Percentiles rank a stretch among this genome's conserved stretches.
phyloP scores from a whole-genome alignment of 2,888 invertebrate species.

The Copidosoma aretas region DNA sequence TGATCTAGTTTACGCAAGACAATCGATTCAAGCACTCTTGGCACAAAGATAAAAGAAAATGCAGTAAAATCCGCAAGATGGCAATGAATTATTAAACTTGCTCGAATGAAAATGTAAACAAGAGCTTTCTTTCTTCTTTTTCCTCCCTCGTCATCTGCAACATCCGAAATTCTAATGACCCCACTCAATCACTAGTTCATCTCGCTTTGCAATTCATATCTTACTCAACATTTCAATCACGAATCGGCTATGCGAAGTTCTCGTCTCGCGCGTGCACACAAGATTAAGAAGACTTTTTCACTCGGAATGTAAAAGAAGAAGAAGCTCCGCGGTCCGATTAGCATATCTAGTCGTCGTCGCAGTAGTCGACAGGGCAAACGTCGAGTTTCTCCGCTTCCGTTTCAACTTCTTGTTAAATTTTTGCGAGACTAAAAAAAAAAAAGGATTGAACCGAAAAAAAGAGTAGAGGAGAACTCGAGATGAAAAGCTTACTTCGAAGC shows the following conservation, averaged over 20 bases:
- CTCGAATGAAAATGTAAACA: constrained; percentile 29
- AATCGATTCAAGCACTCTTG: no score
- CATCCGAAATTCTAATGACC: constrained; percentile 24
- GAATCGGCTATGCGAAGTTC: constrained; percentile 11
- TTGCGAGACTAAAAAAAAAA: constrained; percentile 6
- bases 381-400: constrained; percentile 4
- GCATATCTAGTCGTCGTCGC: constrained; percentile 12
- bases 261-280: background rate
- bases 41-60: no score
- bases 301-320: background rate
- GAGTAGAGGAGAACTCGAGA: constrained; percentile 46
- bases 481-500: constrained; percentile 52
- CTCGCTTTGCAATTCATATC: constrained; percentile 32
- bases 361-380: background rate
- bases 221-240: constrained; percentile 36
- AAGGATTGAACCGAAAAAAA: no score
- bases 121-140: background rate
- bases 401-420: background rate
- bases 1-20: no score
- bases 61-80: no score
- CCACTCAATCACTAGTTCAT: no score
- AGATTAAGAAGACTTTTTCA: constrained; percentile 29
- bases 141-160: constrained; percentile 15
- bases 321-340: constrained; percentile 21
- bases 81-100: constrained; percentile 37